Evolutionary conservation across 2,113 vertebrate genomes (phyloP).

Genomic region (Brachionichthys hirsutus): DNA sequence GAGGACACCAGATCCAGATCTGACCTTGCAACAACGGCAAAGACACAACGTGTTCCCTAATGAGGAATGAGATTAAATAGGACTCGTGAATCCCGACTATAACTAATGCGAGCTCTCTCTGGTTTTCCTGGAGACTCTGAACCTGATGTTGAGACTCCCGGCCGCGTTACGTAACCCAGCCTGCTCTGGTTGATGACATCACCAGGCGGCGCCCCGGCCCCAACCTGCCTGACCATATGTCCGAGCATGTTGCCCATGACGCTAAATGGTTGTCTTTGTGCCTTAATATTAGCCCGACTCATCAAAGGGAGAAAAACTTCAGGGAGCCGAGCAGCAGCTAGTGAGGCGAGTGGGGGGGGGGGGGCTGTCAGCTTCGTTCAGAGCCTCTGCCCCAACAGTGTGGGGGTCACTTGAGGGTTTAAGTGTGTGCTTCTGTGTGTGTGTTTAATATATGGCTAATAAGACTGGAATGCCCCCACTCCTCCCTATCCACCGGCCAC

Average conservation of each 20-base stretch:
- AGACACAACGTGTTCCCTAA: neutral
- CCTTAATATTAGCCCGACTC: conserved; percentile 19
- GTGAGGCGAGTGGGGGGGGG: conserved; percentile 62
- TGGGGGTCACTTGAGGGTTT: conserved; percentile 50
- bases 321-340: conserved; percentile 58
- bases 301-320: conserved; percentile 40
- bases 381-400: conserved; percentile 41
- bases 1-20: conserved; percentile 37
- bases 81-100: conserved; percentile 62
- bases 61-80: conserved; percentile 29
- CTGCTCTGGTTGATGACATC: conserved; percentile 8
- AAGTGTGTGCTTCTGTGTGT: no score
- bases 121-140: conserved; percentile 47
- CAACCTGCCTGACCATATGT: conserved; percentile 24
- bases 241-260: conserved; percentile 29
- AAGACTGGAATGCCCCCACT: conserved; percentile 15
- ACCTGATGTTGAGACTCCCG: conserved; percentile 49
- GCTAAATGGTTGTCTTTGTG: conserved; percentile 11
- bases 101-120: conserved; percentile 47
- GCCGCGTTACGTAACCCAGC: conserved; percentile 40
- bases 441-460: conserved; percentile 51
- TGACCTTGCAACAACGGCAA: no score
- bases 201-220: neutral
- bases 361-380: conserved; percentile 59
- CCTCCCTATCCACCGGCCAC: no score